Base-by-base conservation (phyloP, 2,113 vertebrate genomes). In the Sorex araneus region DNA sequence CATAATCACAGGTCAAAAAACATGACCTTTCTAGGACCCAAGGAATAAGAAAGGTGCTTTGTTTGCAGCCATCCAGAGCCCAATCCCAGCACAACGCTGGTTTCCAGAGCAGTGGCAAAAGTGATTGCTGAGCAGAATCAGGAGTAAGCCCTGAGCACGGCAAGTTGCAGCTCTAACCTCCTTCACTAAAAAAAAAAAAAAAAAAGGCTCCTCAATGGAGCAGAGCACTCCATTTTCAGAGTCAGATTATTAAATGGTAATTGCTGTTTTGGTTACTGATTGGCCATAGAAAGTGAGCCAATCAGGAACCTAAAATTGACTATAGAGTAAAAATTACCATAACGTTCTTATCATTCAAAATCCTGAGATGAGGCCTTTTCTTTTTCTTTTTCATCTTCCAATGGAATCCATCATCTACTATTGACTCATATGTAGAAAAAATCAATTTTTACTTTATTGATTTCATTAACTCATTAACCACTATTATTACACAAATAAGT, bases 401-500 rank as follows among this genome's bases (percentile, higher is more conserved):
- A 45, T 77, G 89, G 84, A 84, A 80, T 87, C 11, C 60, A n/a
- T 69, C 30, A 32, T 28, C 10, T 94, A 66, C 32, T 2, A 92
- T 19, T 8, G 57, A 3, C 73, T 80, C 32, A 93, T 8, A 45
- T 13, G 63, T 1, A 74, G n/a, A 54, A 88, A 84, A 69, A 84
- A 69, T 70, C 45, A 80, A 21, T 2, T 77, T 60, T 80, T 19
- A 73, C 47, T 74, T 81, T 80, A 87, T 63, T 76, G 28, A 91
- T 84, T 92, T 85, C 36, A 95, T 93, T 93, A 89, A 60, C 10
- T 86, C 40, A 92, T 83, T 89, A 92, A 50, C n/a, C 89, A 60
- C 43, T 88, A 92, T 93, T 87, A 91, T 84, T 90, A 54, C 1
- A 89, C 90, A 50, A 87, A 86, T 79, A 71, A 93, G 7, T 45